These are phyloP conservation scores for Copidosoma floridanum DNA, from an alignment of 1,140 invertebrate genomes.

Conservation along the genomic window DNA sequence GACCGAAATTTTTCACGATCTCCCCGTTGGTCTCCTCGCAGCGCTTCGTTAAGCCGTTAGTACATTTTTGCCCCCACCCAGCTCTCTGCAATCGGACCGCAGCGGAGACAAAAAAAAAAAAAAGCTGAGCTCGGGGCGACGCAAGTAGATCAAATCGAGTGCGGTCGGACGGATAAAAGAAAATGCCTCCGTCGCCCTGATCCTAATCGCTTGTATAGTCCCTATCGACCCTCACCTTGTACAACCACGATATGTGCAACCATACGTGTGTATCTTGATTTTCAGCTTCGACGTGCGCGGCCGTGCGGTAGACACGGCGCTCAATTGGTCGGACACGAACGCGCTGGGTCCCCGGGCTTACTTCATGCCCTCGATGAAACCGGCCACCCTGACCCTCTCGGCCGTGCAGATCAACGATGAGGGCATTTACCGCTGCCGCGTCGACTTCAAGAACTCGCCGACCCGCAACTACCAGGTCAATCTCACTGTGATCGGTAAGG, in stretches of 20 bases:
- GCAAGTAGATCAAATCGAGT: too few species aligned
- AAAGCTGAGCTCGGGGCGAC: too few species aligned
- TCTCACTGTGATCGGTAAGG: slow-evolving; percentile 87
- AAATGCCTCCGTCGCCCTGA: too few species aligned
- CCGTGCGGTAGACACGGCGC: slow-evolving; percentile 70
- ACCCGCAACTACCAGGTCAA: slow-evolving; percentile 88
- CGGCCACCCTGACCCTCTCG: slow-evolving; percentile 77
- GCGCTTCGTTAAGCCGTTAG: too few species aligned
- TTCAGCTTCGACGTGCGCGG: slow-evolving; percentile 78
- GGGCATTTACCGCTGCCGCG: slow-evolving; percentile 82
- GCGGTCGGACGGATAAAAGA: too few species aligned
- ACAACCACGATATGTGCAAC: too few species aligned
- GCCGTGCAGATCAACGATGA: slow-evolving; percentile 80
- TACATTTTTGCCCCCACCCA: too few species aligned
- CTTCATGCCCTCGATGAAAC: slow-evolving; percentile 71
- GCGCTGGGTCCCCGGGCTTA: slow-evolving; percentile 77
- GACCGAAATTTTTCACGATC: too few species aligned
- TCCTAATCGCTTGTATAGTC: neutral
- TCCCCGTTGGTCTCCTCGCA: too few species aligned
- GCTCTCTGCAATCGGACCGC: too few species aligned
- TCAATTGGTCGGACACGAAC: slow-evolving; percentile 75
- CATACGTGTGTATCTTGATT: neutral
- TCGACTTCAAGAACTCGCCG: slow-evolving; percentile 87
- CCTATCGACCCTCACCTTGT: too few species aligned
- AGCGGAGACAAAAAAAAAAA: too few species aligned